Evolutionary conservation across 1,140 invertebrate species (phyloP).

Genomic region (Bombus sylvicola): DNA sequence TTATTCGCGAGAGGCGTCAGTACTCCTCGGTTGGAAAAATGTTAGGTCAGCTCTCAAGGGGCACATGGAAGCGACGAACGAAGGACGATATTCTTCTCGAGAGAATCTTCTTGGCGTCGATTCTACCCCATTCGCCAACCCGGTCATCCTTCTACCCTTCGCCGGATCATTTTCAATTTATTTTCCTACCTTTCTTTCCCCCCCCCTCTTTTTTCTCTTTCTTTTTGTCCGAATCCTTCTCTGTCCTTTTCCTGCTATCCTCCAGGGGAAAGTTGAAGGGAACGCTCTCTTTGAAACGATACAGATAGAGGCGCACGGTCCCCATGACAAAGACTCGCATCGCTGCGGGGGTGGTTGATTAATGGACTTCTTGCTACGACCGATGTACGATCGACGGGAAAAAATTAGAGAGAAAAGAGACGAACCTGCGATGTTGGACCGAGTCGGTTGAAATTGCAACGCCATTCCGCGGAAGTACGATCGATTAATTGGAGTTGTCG

Average conservation of each 20-base stretch:
- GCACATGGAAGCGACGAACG: slow-evolving; percentile 12
- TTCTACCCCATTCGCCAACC: slow-evolving; percentile 57
- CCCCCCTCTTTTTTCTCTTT: slow-evolving; percentile 10
- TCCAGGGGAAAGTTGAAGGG: slow-evolving; percentile 15
- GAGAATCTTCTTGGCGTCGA: slow-evolving; percentile 45
- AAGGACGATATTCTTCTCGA: slow-evolving; percentile 43
- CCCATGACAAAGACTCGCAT: slow-evolving; percentile 42
- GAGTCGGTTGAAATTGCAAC: slow-evolving; percentile 33
- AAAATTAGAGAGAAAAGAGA: slow-evolving; percentile 43
- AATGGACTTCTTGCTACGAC: slow-evolving; percentile 57
- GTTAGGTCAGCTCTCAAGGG: slow-evolving; percentile 74
- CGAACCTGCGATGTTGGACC: neutral
- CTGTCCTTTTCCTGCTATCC: neutral
- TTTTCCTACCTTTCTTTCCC: slow-evolving; percentile 29
- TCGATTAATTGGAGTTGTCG: slow-evolving; percentile 68
- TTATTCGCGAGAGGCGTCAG: slow-evolving; percentile 65
- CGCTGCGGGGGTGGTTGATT: slow-evolving; percentile 54
- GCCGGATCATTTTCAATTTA: slow-evolving; percentile 68
- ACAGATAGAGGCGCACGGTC: slow-evolving; percentile 22
- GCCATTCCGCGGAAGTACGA: slow-evolving; percentile 21
- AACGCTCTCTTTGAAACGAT: slow-evolving; percentile 28
- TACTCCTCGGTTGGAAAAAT: slow-evolving; percentile 71
- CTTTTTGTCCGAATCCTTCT: neutral
- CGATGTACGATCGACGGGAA: slow-evolving; percentile 46
- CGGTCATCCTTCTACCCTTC: slow-evolving; percentile 14